Conservation (phyloP, 2,888 invertebrate genomes). For the Gari tellinella region DNA sequence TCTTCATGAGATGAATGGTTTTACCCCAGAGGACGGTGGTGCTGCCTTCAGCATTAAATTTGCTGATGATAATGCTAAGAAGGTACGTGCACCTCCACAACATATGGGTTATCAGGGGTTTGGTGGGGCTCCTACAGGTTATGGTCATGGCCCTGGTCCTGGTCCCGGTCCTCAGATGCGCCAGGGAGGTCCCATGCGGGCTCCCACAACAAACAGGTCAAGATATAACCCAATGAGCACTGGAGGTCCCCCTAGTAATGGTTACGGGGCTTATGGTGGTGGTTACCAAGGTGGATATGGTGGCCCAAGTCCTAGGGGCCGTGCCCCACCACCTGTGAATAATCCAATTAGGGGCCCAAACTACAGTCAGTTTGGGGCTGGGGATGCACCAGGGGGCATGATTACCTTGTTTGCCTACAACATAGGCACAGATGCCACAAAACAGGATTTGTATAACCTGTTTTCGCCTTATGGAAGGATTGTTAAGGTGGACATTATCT, state of each 20-base stretch:
- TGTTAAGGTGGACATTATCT: conserved; percentile 83
- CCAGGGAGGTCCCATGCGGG: conserved; percentile 62
- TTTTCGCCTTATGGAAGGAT: conserved; percentile 84
- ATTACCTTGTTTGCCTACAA: conserved; percentile 83
- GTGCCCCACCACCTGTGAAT: conserved; percentile 14
- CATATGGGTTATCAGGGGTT: conserved; percentile 23
- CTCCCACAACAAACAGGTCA: conserved; percentile 47
- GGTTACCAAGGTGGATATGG: conserved; percentile 38
- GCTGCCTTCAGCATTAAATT: conserved; percentile 94
- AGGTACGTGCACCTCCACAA: conserved; percentile 67
- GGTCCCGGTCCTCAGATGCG: conserved; percentile 19
- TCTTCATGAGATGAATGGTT: conserved; percentile 91
- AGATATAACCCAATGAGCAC: conserved; percentile 68
- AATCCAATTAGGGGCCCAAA: conserved; percentile 3
- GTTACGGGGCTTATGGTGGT: conserved; percentile 35
- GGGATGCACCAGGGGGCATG: conserved; percentile 13
- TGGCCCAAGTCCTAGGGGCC: conserved; percentile 13
- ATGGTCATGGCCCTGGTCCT: conserved; percentile 28
- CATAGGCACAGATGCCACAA: conserved; percentile 83
- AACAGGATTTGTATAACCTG: conserved; percentile 81
- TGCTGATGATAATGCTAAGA: conserved; percentile 90
- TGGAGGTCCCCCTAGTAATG: conserved; percentile 24
- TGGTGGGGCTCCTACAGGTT: conserved; percentile 9
- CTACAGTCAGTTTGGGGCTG: conserved; percentile 38
- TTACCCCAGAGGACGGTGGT: conserved; percentile 92